Conservation (phyloP, 2,797 vertebrate species). For the Cyclura pinguis region DNA sequence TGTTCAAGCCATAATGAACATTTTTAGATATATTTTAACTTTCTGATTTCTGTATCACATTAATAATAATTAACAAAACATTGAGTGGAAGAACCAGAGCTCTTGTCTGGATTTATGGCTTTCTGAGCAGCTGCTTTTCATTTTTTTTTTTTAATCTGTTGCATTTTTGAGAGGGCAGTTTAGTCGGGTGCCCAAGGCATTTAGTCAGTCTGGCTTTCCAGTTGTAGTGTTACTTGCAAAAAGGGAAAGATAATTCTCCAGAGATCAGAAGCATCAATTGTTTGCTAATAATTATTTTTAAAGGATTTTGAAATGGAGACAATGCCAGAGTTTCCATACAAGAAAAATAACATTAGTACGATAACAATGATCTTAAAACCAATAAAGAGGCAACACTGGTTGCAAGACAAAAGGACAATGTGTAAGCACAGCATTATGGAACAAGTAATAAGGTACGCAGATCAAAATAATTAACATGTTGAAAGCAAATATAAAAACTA, state of each 20-base stretch:
- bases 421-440: background rate
- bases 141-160: background rate
- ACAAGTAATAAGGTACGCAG: background rate
- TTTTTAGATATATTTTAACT: background rate
- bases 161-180: background rate
- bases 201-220: background rate
- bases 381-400: background rate
- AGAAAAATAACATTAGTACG: background rate
- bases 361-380: background rate
- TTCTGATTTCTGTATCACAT: background rate
- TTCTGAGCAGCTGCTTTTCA: background rate
- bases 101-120: background rate
- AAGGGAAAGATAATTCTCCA: background rate
- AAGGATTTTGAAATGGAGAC: background rate
- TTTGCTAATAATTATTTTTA: background rate
- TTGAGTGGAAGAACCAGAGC: background rate
- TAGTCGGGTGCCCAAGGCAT: background rate
- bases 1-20: constrained; percentile 39
- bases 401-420: background rate
- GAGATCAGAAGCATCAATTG: background rate
- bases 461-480: background rate
- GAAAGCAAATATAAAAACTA: background rate
- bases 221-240: background rate
- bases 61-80: background rate
- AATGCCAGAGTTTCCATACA: background rate